Percentiles rank a stretch among this genome's conserved stretches.
These are phyloP conservation scores for Lordiphosa stackelbergi DNA, from an alignment of 1,140 invertebrate species.

Conservation along the genomic window DNA sequence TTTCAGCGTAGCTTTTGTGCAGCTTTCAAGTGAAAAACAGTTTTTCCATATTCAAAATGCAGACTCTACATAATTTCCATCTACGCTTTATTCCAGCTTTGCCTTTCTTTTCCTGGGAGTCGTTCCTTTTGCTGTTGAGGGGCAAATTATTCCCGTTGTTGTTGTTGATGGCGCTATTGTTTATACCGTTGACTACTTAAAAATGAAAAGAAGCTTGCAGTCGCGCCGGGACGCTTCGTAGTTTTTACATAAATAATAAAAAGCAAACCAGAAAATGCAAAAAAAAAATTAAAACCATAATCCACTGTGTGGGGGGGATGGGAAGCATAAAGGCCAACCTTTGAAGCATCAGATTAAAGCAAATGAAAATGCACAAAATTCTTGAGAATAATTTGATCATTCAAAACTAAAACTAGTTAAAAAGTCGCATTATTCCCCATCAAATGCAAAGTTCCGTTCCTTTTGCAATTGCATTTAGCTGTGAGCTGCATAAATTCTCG, in stretches of 20 bases:
- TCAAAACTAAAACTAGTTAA: conserved; percentile 65
- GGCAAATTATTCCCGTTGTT: conserved; percentile 38
- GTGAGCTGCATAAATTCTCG: conserved; percentile 51
- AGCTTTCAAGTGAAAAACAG: conserved; percentile 11
- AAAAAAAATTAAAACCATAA: conserved; percentile 14
- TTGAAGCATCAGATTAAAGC: conserved; percentile 8
- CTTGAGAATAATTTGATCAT: conserved; percentile 26
- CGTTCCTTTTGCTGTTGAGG: conserved; percentile 34
- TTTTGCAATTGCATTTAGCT: conserved; percentile 29
- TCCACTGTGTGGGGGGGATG: not conserved
- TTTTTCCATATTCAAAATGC: conserved; percentile 20
- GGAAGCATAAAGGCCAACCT: conserved; percentile 24
- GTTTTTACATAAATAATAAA: conserved; percentile 6
- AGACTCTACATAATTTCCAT: conserved; percentile 36
- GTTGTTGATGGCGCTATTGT: conserved; percentile 36
- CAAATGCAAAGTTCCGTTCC: conserved; percentile 56
- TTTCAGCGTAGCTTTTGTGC: conserved; percentile 6
- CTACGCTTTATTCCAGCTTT: conserved; percentile 13
- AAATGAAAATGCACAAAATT: conserved; percentile 22
- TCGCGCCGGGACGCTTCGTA: conserved; percentile 4
- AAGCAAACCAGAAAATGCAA: not conserved
- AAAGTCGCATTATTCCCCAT: conserved; percentile 73
- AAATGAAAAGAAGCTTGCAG: conserved; percentile 25
- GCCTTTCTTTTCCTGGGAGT: conserved; percentile 8
- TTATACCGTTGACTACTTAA: conserved; percentile 46